Conservation (phyloP, 2,797 vertebrate species). For the Echeneis naucrates region DNA sequence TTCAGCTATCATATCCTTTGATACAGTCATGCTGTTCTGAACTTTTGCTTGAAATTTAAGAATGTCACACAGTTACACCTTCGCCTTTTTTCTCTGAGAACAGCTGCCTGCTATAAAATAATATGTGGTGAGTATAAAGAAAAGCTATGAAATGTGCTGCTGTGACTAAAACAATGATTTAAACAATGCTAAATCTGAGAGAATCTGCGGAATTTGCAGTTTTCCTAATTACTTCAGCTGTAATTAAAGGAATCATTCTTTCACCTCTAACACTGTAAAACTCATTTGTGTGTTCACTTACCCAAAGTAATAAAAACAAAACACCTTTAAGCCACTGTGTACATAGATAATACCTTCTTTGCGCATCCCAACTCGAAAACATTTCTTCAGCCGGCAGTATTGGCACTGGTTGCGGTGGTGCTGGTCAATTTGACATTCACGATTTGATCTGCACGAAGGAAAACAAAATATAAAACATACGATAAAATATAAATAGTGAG, state of each 20-base stretch:
- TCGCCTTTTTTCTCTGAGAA: too few species aligned
- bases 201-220: not conserved
- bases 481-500: not conserved
- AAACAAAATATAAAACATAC: conserved; percentile 6
- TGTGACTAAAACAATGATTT: too few species aligned
- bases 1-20: too few species aligned
- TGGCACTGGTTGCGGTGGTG: conserved; percentile 98
- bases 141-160: too few species aligned
- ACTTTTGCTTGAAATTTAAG: too few species aligned
- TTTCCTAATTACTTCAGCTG: not conserved
- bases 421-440: conserved; percentile 98
- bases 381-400: conserved; percentile 97
- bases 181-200: too few species aligned
- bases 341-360: conserved; percentile 90
- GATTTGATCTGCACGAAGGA: conserved; percentile 87
- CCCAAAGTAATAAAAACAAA: not conserved
- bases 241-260: not conserved
- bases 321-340: not conserved
- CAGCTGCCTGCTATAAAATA: too few species aligned
- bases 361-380: conserved; percentile 96
- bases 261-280: not conserved
- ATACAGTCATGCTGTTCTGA: too few species aligned
- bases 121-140: too few species aligned
- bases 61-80: too few species aligned
- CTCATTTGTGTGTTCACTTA: not conserved